Evolutionary conservation across 2,113 vertebrate genomes (phyloP), one percentile per base, ranked within the genome.

Genomic region (Noctilio leporinus): DNA sequence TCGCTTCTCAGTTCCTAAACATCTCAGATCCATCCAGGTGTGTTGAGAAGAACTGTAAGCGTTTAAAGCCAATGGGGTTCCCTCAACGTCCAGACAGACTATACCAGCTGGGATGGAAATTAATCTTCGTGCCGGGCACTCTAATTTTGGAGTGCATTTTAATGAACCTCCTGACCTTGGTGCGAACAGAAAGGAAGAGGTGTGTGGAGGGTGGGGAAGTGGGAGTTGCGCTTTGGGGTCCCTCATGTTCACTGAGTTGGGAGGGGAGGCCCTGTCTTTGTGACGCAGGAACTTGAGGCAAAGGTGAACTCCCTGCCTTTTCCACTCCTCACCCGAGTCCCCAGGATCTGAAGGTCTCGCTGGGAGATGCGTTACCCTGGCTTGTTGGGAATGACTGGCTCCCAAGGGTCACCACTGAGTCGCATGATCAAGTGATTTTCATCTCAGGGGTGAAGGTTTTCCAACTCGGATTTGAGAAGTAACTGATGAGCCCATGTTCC

Each of bases 111-210:
- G 53, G 96, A 47, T 96, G 95, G 96, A 97, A 96, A 97, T 95
- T 96, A 53, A 78, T 97, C 91, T 95, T 97, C 26, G 5, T 96
- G 81, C 65, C 89, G 95, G 94, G 55, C 35, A 96, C 77, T 93
- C 91, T 95, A 64, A 97, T 91, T 97, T 97, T 88, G 92, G 93
- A 97, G 88, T 88, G 95, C 86, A 59, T 97, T 96, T 97, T 98
- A 96, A 96, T 98, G 98, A 98, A 97, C 97, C 96, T 97, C 94
- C 97, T 97, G 96, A 96, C 95, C 97, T 96, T 93, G 97, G 95
- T 96, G 92, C 96, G 98, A 97, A 96, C 96, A 96, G 97, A 97
- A 97, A 96, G 86, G 95, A 96, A 90, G 96, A 96, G 95, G 93
- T 95, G 91, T 90, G 55, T 95, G 89, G 96, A 84, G 90, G 93